These are phyloP conservation scores for Apodemus agrarius DNA, from an alignment of 2,797 vertebrate species.

Conservation along the genomic window DNA sequence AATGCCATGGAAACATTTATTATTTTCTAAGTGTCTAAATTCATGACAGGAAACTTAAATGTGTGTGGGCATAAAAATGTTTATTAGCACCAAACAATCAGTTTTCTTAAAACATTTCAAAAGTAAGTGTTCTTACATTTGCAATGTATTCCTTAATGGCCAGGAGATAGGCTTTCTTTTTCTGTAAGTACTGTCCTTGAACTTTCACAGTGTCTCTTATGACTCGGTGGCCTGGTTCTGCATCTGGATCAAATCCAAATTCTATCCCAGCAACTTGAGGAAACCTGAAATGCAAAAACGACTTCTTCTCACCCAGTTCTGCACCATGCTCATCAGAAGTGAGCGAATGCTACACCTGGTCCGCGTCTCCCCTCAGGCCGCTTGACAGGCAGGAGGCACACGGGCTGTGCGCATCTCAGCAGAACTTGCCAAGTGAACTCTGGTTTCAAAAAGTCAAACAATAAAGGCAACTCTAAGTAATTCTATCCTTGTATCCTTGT, in stretches of 20 bases:
- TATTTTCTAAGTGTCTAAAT: constrained; percentile 33
- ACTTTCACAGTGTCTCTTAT: constrained; percentile 78
- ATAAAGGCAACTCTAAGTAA: neutral
- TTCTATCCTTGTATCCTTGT: neutral
- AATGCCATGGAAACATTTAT: constrained; percentile 24
- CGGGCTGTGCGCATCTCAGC: neutral
- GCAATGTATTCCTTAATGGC: constrained; percentile 79
- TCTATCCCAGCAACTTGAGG: constrained; percentile 80
- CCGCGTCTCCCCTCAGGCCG: neutral
- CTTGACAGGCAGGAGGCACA: neutral
- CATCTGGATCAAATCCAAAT: constrained; percentile 81
- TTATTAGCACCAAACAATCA: neutral
- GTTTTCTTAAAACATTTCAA: constrained; percentile 39
- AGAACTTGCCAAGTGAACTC: neutral
- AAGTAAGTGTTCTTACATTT: constrained; percentile 65
- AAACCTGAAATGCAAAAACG: constrained; percentile 81
- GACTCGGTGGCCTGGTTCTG: constrained; percentile 69
- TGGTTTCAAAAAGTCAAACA: neutral
- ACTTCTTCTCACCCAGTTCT: neutral
- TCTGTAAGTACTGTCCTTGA: constrained; percentile 72
- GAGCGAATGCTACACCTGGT: neutral
- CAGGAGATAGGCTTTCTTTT: constrained; percentile 75
- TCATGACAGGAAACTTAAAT: constrained; percentile 16
- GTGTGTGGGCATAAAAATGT: neutral
- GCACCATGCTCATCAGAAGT: neutral